These are phyloP conservation scores for Pogoniulus pusillus DNA, from an alignment of 2,797 vertebrate species.

Conservation along the genomic window DNA sequence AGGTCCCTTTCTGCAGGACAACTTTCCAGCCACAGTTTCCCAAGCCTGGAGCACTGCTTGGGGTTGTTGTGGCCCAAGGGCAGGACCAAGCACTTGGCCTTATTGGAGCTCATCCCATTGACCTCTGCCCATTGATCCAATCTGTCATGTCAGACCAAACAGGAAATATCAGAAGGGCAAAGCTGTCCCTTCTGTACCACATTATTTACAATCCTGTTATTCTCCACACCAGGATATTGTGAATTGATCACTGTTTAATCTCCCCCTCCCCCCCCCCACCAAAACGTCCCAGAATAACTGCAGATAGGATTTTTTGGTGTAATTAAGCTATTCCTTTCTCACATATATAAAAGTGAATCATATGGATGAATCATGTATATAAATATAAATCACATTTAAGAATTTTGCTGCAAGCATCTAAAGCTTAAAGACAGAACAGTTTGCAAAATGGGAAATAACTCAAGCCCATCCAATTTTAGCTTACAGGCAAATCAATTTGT, in stretches of 20 bases:
- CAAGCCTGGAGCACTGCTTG: too few relatives aligned
- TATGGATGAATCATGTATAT: not conserved
- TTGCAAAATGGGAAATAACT: not conserved
- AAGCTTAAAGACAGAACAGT: not conserved
- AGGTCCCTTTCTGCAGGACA: too few relatives aligned
- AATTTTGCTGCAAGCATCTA: not conserved
- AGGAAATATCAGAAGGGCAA: not conserved
- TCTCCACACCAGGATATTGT: not conserved
- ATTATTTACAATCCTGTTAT: not conserved
- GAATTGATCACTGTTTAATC: not conserved
- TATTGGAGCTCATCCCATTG: too few relatives aligned
- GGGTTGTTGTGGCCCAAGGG: too few relatives aligned
- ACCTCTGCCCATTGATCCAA: too few relatives aligned
- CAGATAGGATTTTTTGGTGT: not conserved
- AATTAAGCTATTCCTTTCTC: slow-evolving; percentile 1
- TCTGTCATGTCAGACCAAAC: not conserved
- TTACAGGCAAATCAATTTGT: not conserved
- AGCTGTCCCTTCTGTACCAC: not conserved
- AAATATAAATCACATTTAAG: not conserved
- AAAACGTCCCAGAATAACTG: not conserved
- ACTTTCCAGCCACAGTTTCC: too few relatives aligned
- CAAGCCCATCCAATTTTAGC: not conserved
- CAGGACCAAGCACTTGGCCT: too few relatives aligned
- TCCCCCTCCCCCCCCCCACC: rapidly evolving
- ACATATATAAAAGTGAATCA: slow-evolving; percentile 32